Conservation (phyloP, 2,797 vertebrate genomes). For the Peromyscus melanophrys region DNA sequence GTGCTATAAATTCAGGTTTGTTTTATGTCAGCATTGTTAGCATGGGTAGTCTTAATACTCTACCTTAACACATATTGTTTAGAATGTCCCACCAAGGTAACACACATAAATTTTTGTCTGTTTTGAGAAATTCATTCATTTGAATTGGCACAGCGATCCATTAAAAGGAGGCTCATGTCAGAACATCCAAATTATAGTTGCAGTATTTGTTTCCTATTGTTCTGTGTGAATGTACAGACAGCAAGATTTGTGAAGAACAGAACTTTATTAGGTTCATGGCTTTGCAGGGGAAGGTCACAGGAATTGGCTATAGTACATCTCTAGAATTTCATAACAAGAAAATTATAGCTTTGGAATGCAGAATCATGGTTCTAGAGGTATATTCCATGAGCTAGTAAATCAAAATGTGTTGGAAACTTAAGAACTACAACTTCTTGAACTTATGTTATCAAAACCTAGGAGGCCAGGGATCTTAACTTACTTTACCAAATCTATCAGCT, state of each 20-base stretch:
- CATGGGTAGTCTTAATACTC: background rate
- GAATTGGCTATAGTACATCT: too few relatives aligned
- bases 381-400: background rate
- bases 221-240: background rate
- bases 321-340: background rate
- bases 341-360: background rate
- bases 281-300: background rate
- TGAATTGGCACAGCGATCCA: background rate
- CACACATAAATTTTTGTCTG: background rate
- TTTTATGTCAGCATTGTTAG: background rate
- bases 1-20: background rate
- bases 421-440: background rate
- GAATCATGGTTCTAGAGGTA: background rate
- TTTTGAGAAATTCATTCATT: background rate
- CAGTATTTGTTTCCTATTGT: background rate
- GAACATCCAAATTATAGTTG: background rate
- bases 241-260: background rate
- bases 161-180: background rate
- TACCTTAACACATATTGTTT: background rate
- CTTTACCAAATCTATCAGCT: background rate
- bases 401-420: background rate
- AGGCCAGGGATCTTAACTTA: background rate
- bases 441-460: background rate
- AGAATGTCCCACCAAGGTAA: background rate
- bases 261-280: background rate